phyloP scores from a whole-genome alignment of 2,888 invertebrate genomes.

The Coecobrya sp. region DNA sequence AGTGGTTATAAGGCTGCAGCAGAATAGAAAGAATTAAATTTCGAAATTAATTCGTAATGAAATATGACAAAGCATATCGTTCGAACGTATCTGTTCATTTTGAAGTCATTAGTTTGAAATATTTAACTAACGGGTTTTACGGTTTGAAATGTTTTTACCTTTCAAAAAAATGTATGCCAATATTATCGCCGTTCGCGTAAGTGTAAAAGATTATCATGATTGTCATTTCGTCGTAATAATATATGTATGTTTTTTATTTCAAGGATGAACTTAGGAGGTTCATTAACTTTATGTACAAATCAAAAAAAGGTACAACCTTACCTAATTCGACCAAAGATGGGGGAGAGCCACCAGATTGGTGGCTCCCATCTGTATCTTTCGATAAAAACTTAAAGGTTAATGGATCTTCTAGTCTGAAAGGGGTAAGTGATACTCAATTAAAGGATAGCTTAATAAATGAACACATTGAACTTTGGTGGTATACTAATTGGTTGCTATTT shows the following conservation, averaged over 20 bases:
- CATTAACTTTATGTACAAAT: constrained; percentile 47
- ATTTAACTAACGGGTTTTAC: too few species aligned
- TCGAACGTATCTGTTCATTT: too few species aligned
- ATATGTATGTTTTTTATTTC: constrained; percentile 30
- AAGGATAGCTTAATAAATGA: not conserved
- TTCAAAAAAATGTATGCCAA: too few species aligned
- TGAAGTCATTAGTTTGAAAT: too few species aligned
- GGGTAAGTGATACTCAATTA: not conserved
- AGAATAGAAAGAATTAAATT: too few species aligned
- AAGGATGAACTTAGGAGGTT: constrained; percentile 70
- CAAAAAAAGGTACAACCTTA: not conserved
- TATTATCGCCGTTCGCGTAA: too few species aligned
- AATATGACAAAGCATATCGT: too few species aligned
- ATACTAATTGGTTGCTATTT: not conserved
- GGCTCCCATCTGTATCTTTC: constrained; percentile 56
- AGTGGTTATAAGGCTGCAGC: too few species aligned
- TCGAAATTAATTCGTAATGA: too few species aligned
- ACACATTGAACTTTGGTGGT: not conserved
- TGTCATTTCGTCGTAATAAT: too few species aligned
- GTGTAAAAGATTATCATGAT: too few species aligned
- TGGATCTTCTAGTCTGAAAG: not conserved
- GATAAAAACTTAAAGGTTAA: constrained; percentile 13
- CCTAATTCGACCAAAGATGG: not conserved
- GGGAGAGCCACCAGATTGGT: constrained; percentile 44
- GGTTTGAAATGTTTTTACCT: too few species aligned